phyloP scores from a whole-genome alignment of 1,140 invertebrate species.

The Microvelia longipes region DNA sequence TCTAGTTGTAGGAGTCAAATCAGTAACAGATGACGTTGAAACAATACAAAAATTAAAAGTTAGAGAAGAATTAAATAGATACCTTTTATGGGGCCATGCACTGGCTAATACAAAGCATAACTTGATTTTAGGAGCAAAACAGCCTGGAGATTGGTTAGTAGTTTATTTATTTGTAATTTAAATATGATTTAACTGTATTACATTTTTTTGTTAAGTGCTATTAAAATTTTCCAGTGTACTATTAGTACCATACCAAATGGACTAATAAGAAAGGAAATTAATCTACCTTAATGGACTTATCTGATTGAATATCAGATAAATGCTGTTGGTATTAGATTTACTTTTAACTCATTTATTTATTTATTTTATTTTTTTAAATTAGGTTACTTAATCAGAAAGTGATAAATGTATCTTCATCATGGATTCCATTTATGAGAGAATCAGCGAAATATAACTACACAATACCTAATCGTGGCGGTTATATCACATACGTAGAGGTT shows the following conservation, averaged over 20 bases:
- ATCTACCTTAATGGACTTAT: too few relatives aligned
- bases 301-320: too few relatives aligned
- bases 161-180: not conserved
- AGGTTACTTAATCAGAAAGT: not conserved
- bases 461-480: not conserved
- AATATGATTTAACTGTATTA: too few relatives aligned
- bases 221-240: too few relatives aligned
- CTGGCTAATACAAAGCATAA: not conserved
- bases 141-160: not conserved
- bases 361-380: constrained; percentile 1
- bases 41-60: too few relatives aligned
- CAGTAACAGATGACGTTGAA: too few relatives aligned
- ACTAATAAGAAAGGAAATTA: too few relatives aligned
- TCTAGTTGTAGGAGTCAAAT: too few relatives aligned
- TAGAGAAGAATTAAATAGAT: not conserved
- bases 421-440: not conserved
- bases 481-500: constrained; percentile 9
- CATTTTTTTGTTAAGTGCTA: too few relatives aligned
- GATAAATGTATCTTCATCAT: not conserved
- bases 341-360: too few relatives aligned
- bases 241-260: too few relatives aligned
- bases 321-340: too few relatives aligned
- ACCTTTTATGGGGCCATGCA: not conserved
- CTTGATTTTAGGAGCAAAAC: not conserved
- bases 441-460: not conserved